These are phyloP conservation scores for Mirounga angustirostris DNA, from an alignment of 2,113 vertebrate species.

Conservation along the genomic window DNA sequence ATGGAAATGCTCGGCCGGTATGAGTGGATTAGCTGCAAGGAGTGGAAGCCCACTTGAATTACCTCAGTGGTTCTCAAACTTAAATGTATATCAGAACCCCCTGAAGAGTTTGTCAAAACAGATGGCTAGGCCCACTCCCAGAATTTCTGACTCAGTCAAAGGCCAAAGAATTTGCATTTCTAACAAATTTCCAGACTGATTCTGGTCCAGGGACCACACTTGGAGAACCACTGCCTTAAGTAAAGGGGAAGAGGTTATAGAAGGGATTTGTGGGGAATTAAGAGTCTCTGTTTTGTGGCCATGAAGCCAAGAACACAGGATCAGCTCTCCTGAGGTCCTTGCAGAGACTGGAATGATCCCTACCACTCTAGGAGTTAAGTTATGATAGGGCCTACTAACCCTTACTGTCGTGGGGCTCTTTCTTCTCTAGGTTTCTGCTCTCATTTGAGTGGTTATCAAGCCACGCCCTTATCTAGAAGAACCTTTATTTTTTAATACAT, in stretches of 20 bases:
- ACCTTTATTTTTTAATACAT: background rate
- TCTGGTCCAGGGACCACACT: background rate
- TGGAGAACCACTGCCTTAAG: slow-evolving; percentile 1
- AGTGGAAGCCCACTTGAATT: slow-evolving; percentile 11
- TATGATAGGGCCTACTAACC: background rate
- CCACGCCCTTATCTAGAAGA: background rate
- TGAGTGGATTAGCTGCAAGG: background rate
- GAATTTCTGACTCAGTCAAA: slow-evolving; percentile 40
- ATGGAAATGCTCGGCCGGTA: background rate
- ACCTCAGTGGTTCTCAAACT: slow-evolving; percentile 52
- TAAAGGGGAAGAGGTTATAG: background rate
- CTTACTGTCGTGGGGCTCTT: background rate
- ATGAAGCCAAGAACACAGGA: background rate
- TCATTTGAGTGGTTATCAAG: background rate
- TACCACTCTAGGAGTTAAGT: background rate
- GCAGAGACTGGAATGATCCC: background rate
- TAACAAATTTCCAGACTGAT: background rate
- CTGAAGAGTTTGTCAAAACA: background rate
- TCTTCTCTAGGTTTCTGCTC: slow-evolving; percentile 45
- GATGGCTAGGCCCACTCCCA: background rate
- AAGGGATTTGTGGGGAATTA: background rate
- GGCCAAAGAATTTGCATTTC: slow-evolving; percentile 6
- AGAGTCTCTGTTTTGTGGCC: background rate
- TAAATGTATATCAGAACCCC: background rate
- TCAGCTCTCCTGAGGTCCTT: background rate